phyloP scores from a whole-genome alignment of 2,113 vertebrate species.

The Phaethon lepturus region DNA sequence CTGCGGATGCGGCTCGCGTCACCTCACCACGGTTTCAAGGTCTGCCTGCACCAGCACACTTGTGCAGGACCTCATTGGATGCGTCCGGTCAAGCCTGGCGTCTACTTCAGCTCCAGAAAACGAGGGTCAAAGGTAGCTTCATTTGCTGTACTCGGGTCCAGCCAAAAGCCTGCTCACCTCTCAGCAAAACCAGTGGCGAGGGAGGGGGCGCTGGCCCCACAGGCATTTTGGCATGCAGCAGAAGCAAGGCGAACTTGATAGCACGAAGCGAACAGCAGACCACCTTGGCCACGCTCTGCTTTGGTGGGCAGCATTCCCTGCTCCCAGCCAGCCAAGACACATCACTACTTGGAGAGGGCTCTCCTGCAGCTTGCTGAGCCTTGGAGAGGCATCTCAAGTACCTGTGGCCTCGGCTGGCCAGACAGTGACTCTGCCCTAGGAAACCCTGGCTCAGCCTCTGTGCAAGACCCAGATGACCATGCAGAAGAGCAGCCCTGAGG shows the following conservation, averaged over 20 bases:
- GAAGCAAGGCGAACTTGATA: not conserved
- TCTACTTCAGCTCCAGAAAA: not conserved
- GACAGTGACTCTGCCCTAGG: not conserved
- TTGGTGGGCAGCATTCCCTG: fast-evolving
- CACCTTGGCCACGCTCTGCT: not conserved
- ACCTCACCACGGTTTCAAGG: fast-evolving
- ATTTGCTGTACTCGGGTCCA: not conserved
- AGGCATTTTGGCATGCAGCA: fast-evolving
- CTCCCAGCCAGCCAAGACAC: not conserved
- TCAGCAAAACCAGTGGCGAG: not conserved
- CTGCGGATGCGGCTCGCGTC: fast-evolving
- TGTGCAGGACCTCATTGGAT: fast-evolving
- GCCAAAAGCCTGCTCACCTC: not conserved
- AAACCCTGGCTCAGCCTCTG: fast-evolving
- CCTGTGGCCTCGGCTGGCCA: not conserved
- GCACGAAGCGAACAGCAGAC: fast-evolving
- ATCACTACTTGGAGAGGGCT: not conserved
- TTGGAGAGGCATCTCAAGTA: no score
- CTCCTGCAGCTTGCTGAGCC: not conserved
- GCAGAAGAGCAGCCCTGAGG: not conserved
- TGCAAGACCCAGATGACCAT: fast-evolving
- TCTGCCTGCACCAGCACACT: not conserved
- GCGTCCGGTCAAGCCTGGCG: fast-evolving
- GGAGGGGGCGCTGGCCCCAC: fast-evolving
- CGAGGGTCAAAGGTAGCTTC: not conserved